Percentiles rank a stretch among this genome's conserved stretches.
These are phyloP conservation scores for Tenodera sinensis DNA, from an alignment of 2,888 invertebrate species.

Conservation along the genomic window DNA sequence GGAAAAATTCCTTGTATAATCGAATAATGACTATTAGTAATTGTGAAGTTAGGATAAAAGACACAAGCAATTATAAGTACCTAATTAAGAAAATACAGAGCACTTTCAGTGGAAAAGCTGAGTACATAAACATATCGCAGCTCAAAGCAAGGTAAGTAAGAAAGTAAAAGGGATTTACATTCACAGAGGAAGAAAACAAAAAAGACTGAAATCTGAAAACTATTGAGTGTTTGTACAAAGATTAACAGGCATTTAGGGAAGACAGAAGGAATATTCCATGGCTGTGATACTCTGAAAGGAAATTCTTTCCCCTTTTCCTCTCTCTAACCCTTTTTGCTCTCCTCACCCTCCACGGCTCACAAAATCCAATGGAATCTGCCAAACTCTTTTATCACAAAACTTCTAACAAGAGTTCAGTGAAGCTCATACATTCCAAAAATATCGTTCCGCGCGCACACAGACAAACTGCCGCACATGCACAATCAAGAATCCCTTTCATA, in stretches of 20 bases:
- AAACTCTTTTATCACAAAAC: conserved; percentile 24
- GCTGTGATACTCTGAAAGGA: background rate
- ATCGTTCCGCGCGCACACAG: background rate
- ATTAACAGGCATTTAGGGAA: background rate
- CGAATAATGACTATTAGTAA: too few relatives aligned
- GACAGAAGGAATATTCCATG: background rate
- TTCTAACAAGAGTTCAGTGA: conserved; percentile 9
- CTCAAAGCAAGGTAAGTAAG: too few relatives aligned
- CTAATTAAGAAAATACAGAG: background rate
- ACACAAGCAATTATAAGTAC: too few relatives aligned
- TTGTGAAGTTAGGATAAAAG: too few relatives aligned
- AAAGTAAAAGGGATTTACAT: background rate
- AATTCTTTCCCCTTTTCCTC: background rate
- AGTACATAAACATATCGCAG: too few relatives aligned
- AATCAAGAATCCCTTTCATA: background rate
- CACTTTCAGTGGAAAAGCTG: background rate
- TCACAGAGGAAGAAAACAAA: background rate
- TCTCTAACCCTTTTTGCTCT: background rate
- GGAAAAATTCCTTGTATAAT: too few relatives aligned
- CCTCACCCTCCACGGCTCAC: background rate
- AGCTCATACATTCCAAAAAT: conserved; percentile 16
- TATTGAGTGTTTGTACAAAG: background rate
- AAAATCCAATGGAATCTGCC: conserved; percentile 25
- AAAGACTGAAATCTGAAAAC: background rate
- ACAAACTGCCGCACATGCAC: background rate